phyloP scores from a whole-genome alignment of 2,797 vertebrate species.

The Falco biarmicus region DNA sequence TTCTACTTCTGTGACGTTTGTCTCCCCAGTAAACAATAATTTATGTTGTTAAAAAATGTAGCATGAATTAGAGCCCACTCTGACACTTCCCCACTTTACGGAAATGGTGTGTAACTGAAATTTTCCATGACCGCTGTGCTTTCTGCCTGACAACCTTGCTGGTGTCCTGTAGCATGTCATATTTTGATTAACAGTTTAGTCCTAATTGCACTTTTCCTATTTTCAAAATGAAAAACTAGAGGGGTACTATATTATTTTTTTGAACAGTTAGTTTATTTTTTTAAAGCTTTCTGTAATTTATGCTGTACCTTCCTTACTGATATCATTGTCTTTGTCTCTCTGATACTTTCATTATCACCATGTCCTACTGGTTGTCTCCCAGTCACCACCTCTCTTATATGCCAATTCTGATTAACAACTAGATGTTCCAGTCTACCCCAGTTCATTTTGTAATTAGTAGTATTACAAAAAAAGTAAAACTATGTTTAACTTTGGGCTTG shows the following conservation, averaged over 20 bases:
- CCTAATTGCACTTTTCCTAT: neutral
- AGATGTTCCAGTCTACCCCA: neutral
- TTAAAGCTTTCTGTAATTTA: neutral
- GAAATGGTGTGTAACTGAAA: neutral
- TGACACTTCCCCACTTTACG: neutral
- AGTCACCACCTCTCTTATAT: neutral
- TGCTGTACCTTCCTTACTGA: neutral
- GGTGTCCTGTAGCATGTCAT: neutral
- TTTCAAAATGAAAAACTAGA: neutral
- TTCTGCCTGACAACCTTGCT: neutral
- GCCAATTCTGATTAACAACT: neutral
- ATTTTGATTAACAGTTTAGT: neutral
- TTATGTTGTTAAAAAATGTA: neutral
- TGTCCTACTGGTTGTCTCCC: neutral
- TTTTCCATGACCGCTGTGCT: neutral
- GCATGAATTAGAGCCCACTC: neutral
- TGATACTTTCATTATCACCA: neutral
- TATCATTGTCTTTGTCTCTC: neutral
- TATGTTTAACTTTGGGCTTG: neutral
- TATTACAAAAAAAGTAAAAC: neutral
- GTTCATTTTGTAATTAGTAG: neutral
- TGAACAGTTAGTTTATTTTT: neutral
- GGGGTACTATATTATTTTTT: neutral
- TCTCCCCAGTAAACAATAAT: neutral
- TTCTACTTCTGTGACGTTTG: neutral